phyloP scores from a whole-genome alignment of 2,797 vertebrate species.

The Ctenopoma kingsleyae region DNA sequence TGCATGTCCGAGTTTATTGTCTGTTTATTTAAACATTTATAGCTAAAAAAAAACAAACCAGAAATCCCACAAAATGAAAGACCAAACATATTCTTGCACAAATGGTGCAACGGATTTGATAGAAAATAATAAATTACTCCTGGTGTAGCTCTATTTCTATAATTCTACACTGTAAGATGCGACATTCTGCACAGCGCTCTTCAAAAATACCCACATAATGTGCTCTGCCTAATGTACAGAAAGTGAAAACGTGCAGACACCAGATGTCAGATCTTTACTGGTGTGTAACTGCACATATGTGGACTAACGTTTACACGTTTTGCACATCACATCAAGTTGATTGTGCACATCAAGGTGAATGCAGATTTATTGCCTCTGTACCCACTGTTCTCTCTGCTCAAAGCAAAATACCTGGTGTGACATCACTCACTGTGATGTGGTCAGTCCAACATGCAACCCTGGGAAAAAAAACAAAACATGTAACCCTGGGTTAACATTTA shows the following conservation, averaged over 20 bases:
- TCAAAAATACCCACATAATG: neutral
- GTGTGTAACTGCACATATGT: neutral
- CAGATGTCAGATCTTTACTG: neutral
- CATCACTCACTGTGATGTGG: neutral
- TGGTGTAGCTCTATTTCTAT: no score
- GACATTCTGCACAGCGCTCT: neutral
- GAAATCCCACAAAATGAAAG: no score
- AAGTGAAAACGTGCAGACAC: neutral
- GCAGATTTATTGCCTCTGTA: neutral
- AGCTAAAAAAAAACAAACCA: no score
- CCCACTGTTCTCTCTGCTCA: neutral
- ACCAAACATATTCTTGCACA: no score
- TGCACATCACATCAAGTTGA: neutral
- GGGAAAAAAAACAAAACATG: no score
- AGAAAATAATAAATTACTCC: neutral
- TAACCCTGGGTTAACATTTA: neutral
- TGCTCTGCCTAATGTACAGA: conserved; percentile 2
- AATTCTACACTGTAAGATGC: no score
- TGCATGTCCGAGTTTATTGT: neutral
- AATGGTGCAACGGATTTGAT: no score
- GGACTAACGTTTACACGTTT: neutral
- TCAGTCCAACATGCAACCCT: neutral
- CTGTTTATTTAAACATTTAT: no score
- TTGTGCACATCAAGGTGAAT: no score
- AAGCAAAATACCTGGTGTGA: conserved; percentile 12